Base-by-base conservation (phyloP, 2,797 vertebrate genomes). In the Eremophila alpestris region DNA sequence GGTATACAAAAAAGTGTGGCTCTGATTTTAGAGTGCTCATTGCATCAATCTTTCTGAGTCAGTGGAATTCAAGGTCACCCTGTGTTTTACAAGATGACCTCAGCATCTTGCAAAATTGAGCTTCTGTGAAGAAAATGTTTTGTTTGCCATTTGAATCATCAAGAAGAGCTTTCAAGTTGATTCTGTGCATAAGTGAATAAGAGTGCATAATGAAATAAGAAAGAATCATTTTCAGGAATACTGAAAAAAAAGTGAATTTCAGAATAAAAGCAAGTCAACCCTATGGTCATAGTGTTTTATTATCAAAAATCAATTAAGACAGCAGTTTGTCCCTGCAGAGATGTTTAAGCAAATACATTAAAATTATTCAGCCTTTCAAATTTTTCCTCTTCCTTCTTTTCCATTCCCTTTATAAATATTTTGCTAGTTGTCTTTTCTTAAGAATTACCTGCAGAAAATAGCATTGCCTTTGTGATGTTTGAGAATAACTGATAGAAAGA, bases 31-130 rank as follows among this genome's bases (percentile, higher is more conserved):
- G 46, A 81, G 21, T 43, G 32, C 51, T 83, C 29, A 29, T 80
- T 90, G 59, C 85, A 63, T 49, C 74, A 60, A 0, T 82, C 48
- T 79, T 59, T 52, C 60, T 89, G 60, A 92, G 34, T 84, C 77
- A 59, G 51, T 90, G 77, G 88, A 90, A 84, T 73, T 76, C 9
- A 3, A 76, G 80, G 83, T 95, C 91, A 88, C 38, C 34, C 41
- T 79, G 60, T 67, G 74, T 87, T 93, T 87, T 67, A 59, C 49
- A 79, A 55, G 59, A 51, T 78, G 76, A 88, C 80, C 79, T 94
- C 76, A 86, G 43, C 43, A 32, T 88, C 87, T 90, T 94, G 63
- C 59, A 94, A 91, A 95, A 90, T 63, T 73, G 69, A 86, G 52
- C 41, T 80, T 91, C 81, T 58, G 54, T 38, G 56, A 92, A 90